A percentile compares a stretch with the other conserved stretches of the same genome.
Conservation (phyloP, 2,888 invertebrate genomes). For the Ormyrus labotus region DNA sequence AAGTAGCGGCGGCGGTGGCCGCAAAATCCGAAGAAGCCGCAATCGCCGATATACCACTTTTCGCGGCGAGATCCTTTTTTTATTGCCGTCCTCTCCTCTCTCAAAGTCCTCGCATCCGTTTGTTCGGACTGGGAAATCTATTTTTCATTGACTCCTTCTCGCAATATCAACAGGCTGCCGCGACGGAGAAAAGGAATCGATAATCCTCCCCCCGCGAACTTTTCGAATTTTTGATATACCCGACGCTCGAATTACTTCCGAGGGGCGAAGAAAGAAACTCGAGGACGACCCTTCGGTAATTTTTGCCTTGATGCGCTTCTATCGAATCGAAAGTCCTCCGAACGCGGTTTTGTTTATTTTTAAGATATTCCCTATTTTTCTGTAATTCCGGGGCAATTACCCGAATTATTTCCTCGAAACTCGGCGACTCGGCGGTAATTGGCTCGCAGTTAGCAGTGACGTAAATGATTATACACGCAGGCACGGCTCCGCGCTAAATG, state of each 20-base stretch:
- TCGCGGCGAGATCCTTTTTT: not conserved
- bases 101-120: not conserved
- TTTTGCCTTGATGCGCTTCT: too few species aligned
- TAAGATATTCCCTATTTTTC: too few species aligned
- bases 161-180: constrained; percentile 27
- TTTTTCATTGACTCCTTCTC: constrained; percentile 6
- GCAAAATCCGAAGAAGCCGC: too few species aligned
- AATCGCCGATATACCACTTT: too few species aligned
- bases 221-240: constrained; percentile 5
- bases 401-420: constrained; percentile 42
- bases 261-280: too few species aligned
- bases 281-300: too few species aligned
- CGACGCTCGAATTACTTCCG: not conserved
- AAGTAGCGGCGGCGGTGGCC: too few species aligned
- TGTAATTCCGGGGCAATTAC: constrained; percentile 35
- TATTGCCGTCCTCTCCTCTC: not conserved
- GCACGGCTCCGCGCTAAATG: constrained; percentile 18
- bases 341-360: too few species aligned
- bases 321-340: too few species aligned
- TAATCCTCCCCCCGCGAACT: not conserved
- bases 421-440: constrained; percentile 28
- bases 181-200: not conserved
- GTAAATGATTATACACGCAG: constrained; percentile 36
- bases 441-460: constrained; percentile 5
- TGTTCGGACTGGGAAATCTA: constrained; percentile 5